Base-by-base conservation (phyloP, 2,113 vertebrate genomes). In the Laticauda colubrina region DNA sequence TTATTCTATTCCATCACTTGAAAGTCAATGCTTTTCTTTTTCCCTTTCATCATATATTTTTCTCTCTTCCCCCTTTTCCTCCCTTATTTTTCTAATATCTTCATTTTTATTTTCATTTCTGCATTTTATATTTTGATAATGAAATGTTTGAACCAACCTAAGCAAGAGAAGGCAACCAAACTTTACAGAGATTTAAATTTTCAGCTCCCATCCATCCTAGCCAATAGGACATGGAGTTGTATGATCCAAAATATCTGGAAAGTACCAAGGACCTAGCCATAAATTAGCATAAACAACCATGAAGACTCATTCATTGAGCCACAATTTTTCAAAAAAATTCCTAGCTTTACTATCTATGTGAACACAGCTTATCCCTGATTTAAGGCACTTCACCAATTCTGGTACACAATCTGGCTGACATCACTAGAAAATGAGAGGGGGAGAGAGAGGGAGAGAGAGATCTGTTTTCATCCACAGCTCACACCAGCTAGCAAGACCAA, bases 341-440 rank as follows among this genome's bases (percentile, higher is more conserved):
- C 23, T 51, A 29, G 18, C 23, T 56, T 14, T 6, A 51, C 64
- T 85, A 43, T 53, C 51, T 85, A 45, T 4, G 18, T 29, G 81
- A 39, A 20, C 24, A 69, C 24, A 15, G 43, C 18, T 48, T 48
- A 18, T 85, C 23, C 21, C 75, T 45, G 43, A 21, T 43, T 56
- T 34, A 91, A 45, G 20, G 2, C 90, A 15, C 12, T 55, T 29
- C 57, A 12, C 34, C 53, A 21, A 15, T 43, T 55, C 56, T 69
- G 45, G 11, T 29, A 57, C 56, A 18, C 61, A 64, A 57, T 94
- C 86, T 86, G 51, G 91, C 89, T 93, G 88, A 93, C 0, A 90
- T 43, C 93, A 90, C 61, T 92, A 91, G 94, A 94, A 95, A 54
- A 92, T 61, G 34, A 51, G 85, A 61, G 64, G 90, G 69, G 11